Base-by-base conservation (phyloP, 2,888 invertebrate species). In the Lasioglossum leucozonium region DNA sequence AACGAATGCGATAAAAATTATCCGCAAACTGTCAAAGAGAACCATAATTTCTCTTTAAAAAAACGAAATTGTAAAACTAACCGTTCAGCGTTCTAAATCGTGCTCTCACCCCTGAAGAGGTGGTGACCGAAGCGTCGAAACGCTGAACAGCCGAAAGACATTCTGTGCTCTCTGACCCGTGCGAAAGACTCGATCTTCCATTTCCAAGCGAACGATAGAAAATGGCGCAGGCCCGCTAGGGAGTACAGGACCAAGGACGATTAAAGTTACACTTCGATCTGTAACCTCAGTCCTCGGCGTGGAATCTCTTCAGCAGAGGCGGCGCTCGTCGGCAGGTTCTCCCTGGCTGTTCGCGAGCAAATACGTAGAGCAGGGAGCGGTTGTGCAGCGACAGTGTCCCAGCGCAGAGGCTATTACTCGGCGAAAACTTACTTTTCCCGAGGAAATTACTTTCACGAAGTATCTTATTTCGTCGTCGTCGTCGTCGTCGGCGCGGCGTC, bases 341-440 rank as follows among this genome's bases (percentile, higher is more conserved):
- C 55, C n/a, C n/a, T 11, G 55, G n/a, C n/a, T 42, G 69, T 74
- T 77, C 76, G 78, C 71, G 74, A 78, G 67, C 76, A 73, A 79
- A 42, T 79, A 78, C 78, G 78, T 79, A 47, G 62, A 71, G 26
- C 37, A 47, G 47, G 79, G 51, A 65, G 44, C 58, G 55, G 62
- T 79, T 76, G 82, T 67, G 81, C 74, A 72, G 76, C 84, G 79
- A 77, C 76, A 67, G 81, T 75, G 77, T n/a, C n/a, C 79, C 78
- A 58, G 85, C 78, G 82, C 80, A 74, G 86, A 91, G 91, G 84
- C 92, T 90, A 93, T 92, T 91, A 92, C 91, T 88, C 88, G 86
- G 82, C 81, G 90, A 90, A 92, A 92, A 92, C 91, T 92, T 92
- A 93, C 91, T 93, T 92, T 91, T 91, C 88, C 83, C 83, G 77